Evolutionary conservation across 2,888 invertebrate species (phyloP).

Genomic region (Leptogaster cylindrica): DNA sequence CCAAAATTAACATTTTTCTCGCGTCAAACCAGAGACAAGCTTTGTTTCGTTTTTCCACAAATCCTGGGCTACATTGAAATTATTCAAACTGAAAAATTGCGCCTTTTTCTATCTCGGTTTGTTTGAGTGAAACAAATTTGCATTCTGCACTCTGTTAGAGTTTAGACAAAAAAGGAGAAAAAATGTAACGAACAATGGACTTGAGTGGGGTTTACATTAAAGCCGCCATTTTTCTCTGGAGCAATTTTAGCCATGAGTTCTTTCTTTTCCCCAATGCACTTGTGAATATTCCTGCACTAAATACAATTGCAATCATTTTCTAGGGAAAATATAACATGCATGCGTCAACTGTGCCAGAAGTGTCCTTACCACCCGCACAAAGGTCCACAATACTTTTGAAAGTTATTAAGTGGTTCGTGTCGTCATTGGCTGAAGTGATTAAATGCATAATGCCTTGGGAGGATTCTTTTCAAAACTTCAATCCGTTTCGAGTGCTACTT

Average conservation of each 20-base stretch:
- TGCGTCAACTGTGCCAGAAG: background rate
- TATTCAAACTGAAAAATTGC: conserved; percentile 22
- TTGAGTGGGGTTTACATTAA: background rate
- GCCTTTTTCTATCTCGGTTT: conserved; percentile 4
- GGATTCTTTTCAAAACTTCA: conserved; percentile 30
- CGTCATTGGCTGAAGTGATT: conserved; percentile 18
- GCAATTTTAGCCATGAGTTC: conserved; percentile 13
- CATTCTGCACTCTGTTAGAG: conserved; percentile 23
- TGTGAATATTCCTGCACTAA: background rate
- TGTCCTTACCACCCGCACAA: no score
- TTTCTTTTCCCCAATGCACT: conserved; percentile 14
- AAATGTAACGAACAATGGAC: conserved; percentile 1
- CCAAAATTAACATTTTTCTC: conserved; percentile 12
- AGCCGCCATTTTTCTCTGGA: conserved; percentile 2
- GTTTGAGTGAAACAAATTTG: conserved; percentile 29
- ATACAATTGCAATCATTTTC: no score
- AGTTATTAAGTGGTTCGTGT: conserved; percentile 17
- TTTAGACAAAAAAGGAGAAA: conserved; percentile 22
- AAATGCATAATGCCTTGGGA: conserved; percentile 14
- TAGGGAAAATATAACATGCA: no score
- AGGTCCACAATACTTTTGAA: background rate
- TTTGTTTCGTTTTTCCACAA: background rate
- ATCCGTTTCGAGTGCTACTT: conserved; percentile 15
- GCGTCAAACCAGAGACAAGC: background rate
- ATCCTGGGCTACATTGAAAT: conserved; percentile 3